These are phyloP conservation scores for Cryptus armator DNA, from an alignment of 2,888 invertebrate genomes.

Conservation along the genomic window DNA sequence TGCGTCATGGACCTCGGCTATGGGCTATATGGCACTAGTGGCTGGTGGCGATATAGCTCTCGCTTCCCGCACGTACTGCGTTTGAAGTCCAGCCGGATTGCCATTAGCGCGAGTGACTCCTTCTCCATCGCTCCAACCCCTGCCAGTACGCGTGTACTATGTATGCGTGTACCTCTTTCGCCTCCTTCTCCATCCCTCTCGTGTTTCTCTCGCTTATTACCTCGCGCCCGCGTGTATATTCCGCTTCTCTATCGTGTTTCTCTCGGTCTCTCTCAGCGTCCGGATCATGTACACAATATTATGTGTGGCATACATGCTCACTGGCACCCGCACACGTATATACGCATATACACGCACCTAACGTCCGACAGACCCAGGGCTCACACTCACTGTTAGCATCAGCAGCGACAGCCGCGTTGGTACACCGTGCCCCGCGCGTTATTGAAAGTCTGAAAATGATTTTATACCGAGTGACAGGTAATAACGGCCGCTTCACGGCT, in stretches of 20 bases:
- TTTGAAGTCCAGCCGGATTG: constrained; percentile 81
- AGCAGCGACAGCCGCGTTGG: constrained; percentile 36
- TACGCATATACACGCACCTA: constrained; percentile 64
- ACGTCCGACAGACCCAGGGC: constrained; percentile 41
- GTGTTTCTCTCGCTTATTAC: constrained; percentile 28
- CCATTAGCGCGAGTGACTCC: constrained; percentile 78
- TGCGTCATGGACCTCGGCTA: constrained; percentile 61
- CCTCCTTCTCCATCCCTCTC: constrained; percentile 25
- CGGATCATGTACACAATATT: neutral
- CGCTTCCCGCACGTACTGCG: constrained; percentile 75
- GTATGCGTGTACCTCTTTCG: constrained; percentile 14
- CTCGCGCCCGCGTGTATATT: constrained; percentile 14
- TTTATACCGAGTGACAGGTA: constrained; percentile 83
- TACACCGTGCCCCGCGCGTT: constrained; percentile 66
- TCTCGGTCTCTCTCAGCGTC: constrained; percentile 1
- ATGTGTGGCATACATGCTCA: neutral
- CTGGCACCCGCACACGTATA: constrained; percentile 17
- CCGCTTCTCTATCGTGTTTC: neutral
- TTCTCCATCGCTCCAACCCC: constrained; percentile 13
- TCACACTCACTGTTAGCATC: constrained; percentile 23
- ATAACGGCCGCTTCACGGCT: constrained; percentile 78
- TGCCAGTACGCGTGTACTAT: neutral
- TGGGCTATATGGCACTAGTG: constrained; percentile 62
- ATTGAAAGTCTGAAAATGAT: constrained; percentile 83
- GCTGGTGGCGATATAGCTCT: constrained; percentile 41